Evolutionary conservation across 2,797 vertebrate species (phyloP).

Genomic region (Streptopelia turtur): DNA sequence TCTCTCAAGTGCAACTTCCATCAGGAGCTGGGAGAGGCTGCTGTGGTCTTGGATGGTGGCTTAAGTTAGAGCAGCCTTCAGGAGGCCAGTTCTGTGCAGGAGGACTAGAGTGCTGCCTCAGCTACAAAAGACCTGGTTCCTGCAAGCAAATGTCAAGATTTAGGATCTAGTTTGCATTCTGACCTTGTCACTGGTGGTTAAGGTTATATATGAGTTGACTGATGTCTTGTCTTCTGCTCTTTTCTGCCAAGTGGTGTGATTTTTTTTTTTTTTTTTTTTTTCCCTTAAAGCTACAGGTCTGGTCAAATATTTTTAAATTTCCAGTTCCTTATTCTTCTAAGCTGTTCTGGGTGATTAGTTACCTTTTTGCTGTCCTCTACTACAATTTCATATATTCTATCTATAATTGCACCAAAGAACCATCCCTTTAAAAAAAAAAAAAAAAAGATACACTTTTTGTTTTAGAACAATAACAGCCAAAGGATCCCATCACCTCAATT

Average conservation of each 20-base stretch:
- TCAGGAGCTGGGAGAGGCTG: neutral
- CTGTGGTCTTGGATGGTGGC: neutral
- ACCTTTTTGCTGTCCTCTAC: neutral
- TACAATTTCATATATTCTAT: neutral
- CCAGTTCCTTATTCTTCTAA: neutral
- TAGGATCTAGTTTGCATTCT: neutral
- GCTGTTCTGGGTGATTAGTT: neutral
- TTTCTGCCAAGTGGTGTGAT: neutral
- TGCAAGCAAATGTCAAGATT: neutral
- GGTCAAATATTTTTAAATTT: neutral
- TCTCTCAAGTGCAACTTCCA: neutral
- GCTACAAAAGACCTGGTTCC: neutral
- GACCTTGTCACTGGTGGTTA: neutral
- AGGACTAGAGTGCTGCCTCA: neutral
- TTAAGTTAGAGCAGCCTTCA: neutral
- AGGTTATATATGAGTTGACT: neutral
- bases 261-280: neutral
- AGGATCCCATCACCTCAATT: neutral
- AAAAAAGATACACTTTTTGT: neutral
- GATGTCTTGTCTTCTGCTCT: neutral
- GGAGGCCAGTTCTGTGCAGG: neutral
- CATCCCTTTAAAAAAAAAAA: neutral
- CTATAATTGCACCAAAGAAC: neutral
- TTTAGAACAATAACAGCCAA: neutral
- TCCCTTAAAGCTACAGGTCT: neutral